These are phyloP conservation scores for Cosmia pyralina DNA, from an alignment of 2,888 invertebrate genomes.

Conservation along the genomic window DNA sequence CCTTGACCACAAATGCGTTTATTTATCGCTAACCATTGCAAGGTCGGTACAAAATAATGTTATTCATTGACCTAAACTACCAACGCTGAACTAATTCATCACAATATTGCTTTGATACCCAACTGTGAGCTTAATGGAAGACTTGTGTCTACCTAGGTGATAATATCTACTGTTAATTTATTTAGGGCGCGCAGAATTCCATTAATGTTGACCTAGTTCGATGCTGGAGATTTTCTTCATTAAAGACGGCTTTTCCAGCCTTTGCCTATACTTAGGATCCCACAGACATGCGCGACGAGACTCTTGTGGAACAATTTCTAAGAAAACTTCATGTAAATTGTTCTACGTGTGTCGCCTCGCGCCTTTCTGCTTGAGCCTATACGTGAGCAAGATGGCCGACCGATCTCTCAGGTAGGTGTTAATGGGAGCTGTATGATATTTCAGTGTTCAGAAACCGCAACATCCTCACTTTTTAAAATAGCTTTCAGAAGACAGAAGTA, in stretches of 20 bases:
- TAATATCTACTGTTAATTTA: conserved; percentile 14
- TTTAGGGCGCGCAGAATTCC: conserved; percentile 17
- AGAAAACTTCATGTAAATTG: not conserved
- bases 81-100: not conserved
- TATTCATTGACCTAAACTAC: conserved; percentile 26
- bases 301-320: not conserved
- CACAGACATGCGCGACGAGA: not conserved
- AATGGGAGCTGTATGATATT: conserved; percentile 2
- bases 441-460: not conserved
- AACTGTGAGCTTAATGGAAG: conserved; percentile 36
- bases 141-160: conserved; percentile 7
- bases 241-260: conserved; percentile 3
- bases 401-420: conserved; percentile 4
- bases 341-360: not conserved
- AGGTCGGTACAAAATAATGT: conserved; percentile 36
- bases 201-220: conserved; percentile 38
- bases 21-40: conserved; percentile 36
- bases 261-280: not conserved
- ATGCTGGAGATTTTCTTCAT: not conserved
- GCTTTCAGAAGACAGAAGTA: not conserved
- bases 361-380: not conserved
- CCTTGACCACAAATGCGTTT: conserved; percentile 24
- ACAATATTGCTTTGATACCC: conserved; percentile 5
- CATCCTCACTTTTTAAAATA: not conserved
- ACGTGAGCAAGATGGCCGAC: conserved; percentile 11